phyloP scores from a whole-genome alignment of 1,140 invertebrate genomes.

The Calephelis virginiensis region DNA sequence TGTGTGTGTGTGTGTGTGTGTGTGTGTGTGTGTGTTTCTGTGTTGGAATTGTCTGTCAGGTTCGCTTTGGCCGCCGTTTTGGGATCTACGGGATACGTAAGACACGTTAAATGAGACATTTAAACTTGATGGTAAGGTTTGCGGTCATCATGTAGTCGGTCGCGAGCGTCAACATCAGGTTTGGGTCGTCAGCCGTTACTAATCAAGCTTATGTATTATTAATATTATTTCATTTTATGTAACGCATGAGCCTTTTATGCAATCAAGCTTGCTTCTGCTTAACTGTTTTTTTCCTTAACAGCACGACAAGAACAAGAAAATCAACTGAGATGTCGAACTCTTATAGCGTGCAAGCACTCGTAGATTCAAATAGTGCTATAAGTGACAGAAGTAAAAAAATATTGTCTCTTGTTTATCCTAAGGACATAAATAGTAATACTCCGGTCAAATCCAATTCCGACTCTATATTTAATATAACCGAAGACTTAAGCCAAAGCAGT shows the following conservation, averaged over 20 bases:
- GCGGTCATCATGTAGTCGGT: too few relatives aligned
- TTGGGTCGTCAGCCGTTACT: too few relatives aligned
- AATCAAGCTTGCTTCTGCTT: too few relatives aligned
- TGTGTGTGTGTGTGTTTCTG: too few relatives aligned
- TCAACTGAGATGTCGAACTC: background rate
- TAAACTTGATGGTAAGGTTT: too few relatives aligned
- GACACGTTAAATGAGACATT: too few relatives aligned
- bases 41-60: too few relatives aligned
- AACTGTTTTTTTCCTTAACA: constrained; percentile 27
- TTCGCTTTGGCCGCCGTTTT: too few relatives aligned
- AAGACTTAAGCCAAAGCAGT: constrained; percentile 41
- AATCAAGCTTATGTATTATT: constrained; percentile 2
- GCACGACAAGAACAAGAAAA: constrained; percentile 21
- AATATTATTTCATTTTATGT: background rate
- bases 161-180: too few relatives aligned
- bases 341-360: background rate
- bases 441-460: background rate
- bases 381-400: constrained; percentile 8
- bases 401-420: background rate
- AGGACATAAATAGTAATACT: constrained; percentile 1
- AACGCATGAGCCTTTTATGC: too few relatives aligned
- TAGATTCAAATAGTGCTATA: background rate
- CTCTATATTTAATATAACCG: background rate
- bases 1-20: too few relatives aligned
- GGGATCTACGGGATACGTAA: too few relatives aligned